These are phyloP conservation scores for Ectemnius lituratus DNA, from an alignment of 2,888 invertebrate species.

Conservation along the genomic window DNA sequence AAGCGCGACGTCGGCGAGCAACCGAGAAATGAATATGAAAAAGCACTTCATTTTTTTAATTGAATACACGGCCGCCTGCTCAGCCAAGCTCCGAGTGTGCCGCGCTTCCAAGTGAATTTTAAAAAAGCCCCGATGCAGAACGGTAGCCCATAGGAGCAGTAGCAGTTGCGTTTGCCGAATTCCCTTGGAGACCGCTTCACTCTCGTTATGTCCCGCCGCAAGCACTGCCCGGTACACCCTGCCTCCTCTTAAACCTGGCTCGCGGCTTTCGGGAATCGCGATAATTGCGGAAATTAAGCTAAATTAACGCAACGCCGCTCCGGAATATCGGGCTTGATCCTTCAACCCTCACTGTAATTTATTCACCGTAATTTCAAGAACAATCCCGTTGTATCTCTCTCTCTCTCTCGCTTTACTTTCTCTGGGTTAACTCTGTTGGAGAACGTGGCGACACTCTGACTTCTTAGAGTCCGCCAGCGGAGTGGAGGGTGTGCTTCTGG, in stretches of 20 bases:
- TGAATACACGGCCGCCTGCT: constrained; percentile 63
- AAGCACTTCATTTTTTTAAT: constrained; percentile 74
- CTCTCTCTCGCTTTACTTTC: too few species aligned
- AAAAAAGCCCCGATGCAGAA: constrained; percentile 62
- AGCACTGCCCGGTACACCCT: background rate
- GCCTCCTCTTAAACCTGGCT: background rate
- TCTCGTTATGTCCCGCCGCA: constrained; percentile 3
- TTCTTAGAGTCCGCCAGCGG: too few species aligned
- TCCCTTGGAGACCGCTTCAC: constrained; percentile 20
- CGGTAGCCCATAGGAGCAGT: constrained; percentile 6
- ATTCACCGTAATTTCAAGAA: too few species aligned
- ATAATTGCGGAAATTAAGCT: constrained; percentile 2
- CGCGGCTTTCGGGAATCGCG: background rate
- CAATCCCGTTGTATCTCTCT: too few species aligned
- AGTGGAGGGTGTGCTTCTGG: too few species aligned
- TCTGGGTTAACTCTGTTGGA: too few species aligned
- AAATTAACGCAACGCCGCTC: background rate
- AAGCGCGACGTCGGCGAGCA: constrained; percentile 30
- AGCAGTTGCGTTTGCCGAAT: constrained; percentile 42
- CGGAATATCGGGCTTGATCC: too few species aligned
- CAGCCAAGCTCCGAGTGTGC: constrained; percentile 23
- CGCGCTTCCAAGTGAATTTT: constrained; percentile 69
- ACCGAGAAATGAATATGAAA: constrained; percentile 70
- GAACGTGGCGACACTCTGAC: too few species aligned
- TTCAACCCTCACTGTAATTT: too few species aligned